phyloP scores from a whole-genome alignment of 2,888 invertebrate species.

The Tiliacea citrago region DNA sequence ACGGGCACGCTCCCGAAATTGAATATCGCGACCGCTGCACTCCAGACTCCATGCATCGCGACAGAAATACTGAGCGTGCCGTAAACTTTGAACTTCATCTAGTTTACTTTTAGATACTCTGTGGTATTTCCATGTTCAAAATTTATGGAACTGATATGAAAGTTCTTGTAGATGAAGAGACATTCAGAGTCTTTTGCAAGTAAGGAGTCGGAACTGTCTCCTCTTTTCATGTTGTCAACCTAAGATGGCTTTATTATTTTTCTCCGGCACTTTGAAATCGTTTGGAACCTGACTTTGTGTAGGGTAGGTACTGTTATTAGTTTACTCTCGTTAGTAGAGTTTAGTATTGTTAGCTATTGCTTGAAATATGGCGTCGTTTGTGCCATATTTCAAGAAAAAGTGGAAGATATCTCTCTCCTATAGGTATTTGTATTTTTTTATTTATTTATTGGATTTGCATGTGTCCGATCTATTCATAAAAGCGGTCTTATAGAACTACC shows the following conservation, averaged over 20 bases:
- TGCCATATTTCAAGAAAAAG: too few species aligned
- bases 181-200: background rate
- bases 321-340: background rate
- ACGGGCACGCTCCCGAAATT: slow-evolving; percentile 48
- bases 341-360: background rate
- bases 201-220: background rate
- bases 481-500: too few species aligned
- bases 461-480: background rate
- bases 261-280: background rate
- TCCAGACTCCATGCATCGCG: slow-evolving; percentile 56
- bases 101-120: slow-evolving; percentile 30
- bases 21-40: slow-evolving; percentile 50
- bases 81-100: slow-evolving; percentile 52
- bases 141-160: slow-evolving; percentile 9
- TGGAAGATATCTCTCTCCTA: too few species aligned
- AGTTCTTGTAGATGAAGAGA: background rate
- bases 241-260: background rate
- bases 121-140: slow-evolving; percentile 3
- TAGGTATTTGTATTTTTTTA: too few species aligned
- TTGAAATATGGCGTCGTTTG: too few species aligned
- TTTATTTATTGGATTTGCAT: too few species aligned
- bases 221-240: background rate
- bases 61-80: slow-evolving; percentile 17
- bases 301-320: background rate
- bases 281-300: background rate